Evolutionary conservation across 2,888 invertebrate species (phyloP), one percentile per base, ranked within the genome.

Genomic region (Coenonympha glycerion): DNA sequence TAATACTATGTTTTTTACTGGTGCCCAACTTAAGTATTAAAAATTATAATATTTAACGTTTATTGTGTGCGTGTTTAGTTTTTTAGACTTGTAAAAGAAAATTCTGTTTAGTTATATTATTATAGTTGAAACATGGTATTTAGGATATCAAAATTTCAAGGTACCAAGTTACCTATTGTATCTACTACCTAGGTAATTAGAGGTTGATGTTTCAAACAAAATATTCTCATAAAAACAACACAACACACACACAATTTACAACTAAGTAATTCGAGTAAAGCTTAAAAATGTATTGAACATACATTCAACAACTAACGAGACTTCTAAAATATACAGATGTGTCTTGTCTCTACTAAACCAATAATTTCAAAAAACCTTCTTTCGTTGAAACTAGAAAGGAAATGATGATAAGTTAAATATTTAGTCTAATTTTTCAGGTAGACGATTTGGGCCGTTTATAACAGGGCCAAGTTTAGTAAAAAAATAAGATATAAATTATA

Each of bases 201-300:
- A n/a, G n/a, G n/a, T n/a, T n/a, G n/a, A n/a, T n/a, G n/a, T n/a
- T n/a, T n/a, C n/a, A n/a, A n/a, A n/a, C n/a, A n/a, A n/a, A n/a
- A 5, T 8, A 9, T 8, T 8, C 3, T 19, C 22, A 13, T 3
- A 37, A 13, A 22, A 31, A 6, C 6, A 15, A 18, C 13, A 34
- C 13, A 42, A 39, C 37, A 52, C 52, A 49, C 50, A 45, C 50
- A 44, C 40, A n/a, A n/a, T n/a, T 34, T 34, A 31, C 36, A 53
- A 34, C 46, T 44, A 15, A 34, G 49, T 44, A 15, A 55, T 52
- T 55, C 44, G 52, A 55, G 47, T 49, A 44, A 49, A 42, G 28
- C 48, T 52, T 45, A 48, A 16, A 47, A 51, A 47, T 42, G 41
- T 52, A 51, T 36, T 31, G 33, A 33, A 28, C 21, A 42, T 48